Evolutionary conservation across 2,888 invertebrate genomes (phyloP), one percentile per base, ranked within the genome.

Genomic region (Scelioninae gen. 1): DNA sequence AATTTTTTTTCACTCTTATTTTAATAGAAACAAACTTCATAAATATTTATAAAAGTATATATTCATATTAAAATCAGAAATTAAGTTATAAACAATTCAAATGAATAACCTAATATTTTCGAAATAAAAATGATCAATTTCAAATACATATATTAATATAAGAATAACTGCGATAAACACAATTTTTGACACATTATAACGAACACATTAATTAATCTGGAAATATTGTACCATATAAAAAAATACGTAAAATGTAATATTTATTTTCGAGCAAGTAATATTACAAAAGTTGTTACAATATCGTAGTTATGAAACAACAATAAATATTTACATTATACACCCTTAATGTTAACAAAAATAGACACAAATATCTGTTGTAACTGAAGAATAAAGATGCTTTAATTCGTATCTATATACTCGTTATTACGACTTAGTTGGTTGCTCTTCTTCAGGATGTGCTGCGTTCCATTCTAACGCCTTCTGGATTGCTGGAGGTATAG

Each of bases 381-480:
- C 13, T 11, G 13, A 47, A 47, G 5, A 15, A 13, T 11, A 47
- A 15, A 15, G 5, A 8, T 47, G 2, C 2, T 9, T 15, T 47
- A 1, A 6, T 47, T 5, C 7, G 1, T 58, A 49, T 13, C 53
- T 10, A 32, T 29, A 9, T 40, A n/a, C n/a, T 7, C 7, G 40
- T 40, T 51, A 53, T 77, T 83, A 75, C 31, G 66, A 62, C 74
- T 85, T 79, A 13, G 83, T 72, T 16, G 62, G 31, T 15, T 66
- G 11, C 4, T 84, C 77, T 13, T 87, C 87, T 76, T 90, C 89
- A 5, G 90, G 91, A 75, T 92, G 91, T 4, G 89, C 89, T 3
- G 88, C 89, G 66, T 88, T 91, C 87, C 90, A 91, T 32, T 90
- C 91, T 63, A 93, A 89, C n/a, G 93, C 92, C 75, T 87, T 88